Evolutionary conservation across 1,140 invertebrate genomes (phyloP), one percentile per base, ranked within the genome.

Genomic region (Oryctes rhinoceros): DNA sequence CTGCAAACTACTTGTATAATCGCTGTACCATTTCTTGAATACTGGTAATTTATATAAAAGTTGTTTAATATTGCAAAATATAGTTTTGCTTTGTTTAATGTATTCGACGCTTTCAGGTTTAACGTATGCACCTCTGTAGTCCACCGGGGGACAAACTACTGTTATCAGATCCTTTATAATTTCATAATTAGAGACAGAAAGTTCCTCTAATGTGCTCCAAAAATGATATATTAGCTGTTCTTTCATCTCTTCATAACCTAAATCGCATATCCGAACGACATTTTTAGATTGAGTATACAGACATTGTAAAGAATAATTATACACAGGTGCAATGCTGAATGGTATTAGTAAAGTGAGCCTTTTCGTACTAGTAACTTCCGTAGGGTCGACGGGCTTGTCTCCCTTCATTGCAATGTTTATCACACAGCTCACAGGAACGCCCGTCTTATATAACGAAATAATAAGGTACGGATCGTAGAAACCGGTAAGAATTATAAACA

Each of bases 401-500:
- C 15, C 47, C 5, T 76, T n/a, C 18, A 47, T 49, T 24, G 75
- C 75, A 13, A 76, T 76, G 11, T 5, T 20, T 18, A 76, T 76
- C n/a, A 76, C 10, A 48, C 77, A 78, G 20, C 47, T 53, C 10
- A 78, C 11, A 35, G 47, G 18, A 53, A 78, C 15, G 30, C 48
- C 77, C 11, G 53, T n/a, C 13, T 78, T 59, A 11, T 78, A 15
- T 1, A 78, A 24, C 5, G 39, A 15, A 13, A 48, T 30, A 20
- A 78, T 24, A 59, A 78, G 77, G 15, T 53, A 59, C 4, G 49
- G 47, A 59, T 78, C 77, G n/a, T 78, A 78, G 35, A 78, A 78
- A n/a, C 77, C 77, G 5, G 49, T 53, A 7, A 78, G 35, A 35
- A 78, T 30, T 24, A 78, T 59, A 78, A 59, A 78, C 48, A 78